Evolutionary conservation across 1,140 invertebrate species (phyloP), one percentile per base, ranked within the genome.

Genomic region (Pararge aegeria): DNA sequence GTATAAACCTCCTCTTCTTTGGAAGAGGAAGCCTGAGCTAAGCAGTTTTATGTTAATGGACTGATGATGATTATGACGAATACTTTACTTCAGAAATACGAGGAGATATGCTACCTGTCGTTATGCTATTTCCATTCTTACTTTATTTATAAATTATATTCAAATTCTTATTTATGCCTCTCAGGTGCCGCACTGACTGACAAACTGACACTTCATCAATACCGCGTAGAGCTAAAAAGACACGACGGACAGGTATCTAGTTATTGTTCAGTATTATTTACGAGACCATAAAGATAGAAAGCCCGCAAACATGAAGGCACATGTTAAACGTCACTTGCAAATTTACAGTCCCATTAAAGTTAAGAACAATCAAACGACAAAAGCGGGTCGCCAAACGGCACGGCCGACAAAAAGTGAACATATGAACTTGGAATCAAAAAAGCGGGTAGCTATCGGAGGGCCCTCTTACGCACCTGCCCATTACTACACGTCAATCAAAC

Each of bases 401-500:
- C 55, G 64, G 69, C 68, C 56, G 38, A 78, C 70, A 85, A 83
- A 87, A 83, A 79, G 59, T 55, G 68, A 68, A 68, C 64, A 74
- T 57, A 53, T 66, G 65, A 63, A 66, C 54, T 51, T 55, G 51
- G 42, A 57, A 70, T 71, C 74, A 75, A 80, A 84, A 82, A 80
- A 75, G 74, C 78, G 76, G 75, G 78, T 84, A 86, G 83, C 80
- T 78, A 84, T 83, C 78, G 72, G 40, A 64, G 56, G 61, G 53
- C 66, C 61, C 73, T 80, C 75, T 73, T 78, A 82, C 80, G 70
- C 85, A 89, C 84, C 86, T 89, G 84, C 78, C 84, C 83, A 86
- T 89, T 86, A 85, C 80, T 73, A 81, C 69, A 78, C 80, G 84
- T 89, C 84, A 87, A 87, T 86, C 84, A 86, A 80, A 84, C 66